Evolutionary conservation across 1,140 invertebrate species (phyloP).

Genomic region (Bombus terrestris): DNA sequence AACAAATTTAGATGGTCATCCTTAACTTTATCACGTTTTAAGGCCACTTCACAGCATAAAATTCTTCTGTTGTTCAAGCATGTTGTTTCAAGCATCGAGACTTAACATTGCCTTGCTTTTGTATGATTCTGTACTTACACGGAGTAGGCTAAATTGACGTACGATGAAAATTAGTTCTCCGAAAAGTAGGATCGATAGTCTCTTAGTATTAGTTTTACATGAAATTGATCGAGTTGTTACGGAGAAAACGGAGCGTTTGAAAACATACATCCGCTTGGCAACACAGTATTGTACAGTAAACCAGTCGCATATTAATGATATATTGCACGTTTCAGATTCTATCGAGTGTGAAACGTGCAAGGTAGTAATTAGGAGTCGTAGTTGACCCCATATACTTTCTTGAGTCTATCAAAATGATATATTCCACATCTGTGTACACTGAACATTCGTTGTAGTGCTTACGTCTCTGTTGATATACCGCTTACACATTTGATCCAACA

Average conservation of each 20-base stretch:
- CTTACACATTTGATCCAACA: slow-evolving; percentile 35
- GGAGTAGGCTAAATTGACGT: neutral
- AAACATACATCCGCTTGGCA: slow-evolving; percentile 21
- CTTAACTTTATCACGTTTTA: neutral
- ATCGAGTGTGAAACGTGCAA: slow-evolving; percentile 12
- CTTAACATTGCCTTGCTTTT: neutral
- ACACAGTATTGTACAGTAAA: slow-evolving; percentile 12
- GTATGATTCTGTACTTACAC: neutral
- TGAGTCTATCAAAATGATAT: neutral
- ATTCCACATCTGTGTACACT: slow-evolving; percentile 37
- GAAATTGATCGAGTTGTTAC: neutral
- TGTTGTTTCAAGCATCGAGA: neutral
- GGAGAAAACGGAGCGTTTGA: neutral
- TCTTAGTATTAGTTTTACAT: neutral
- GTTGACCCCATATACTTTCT: slow-evolving; percentile 6
- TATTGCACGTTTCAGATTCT: slow-evolving; percentile 10
- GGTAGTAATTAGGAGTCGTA: slow-evolving; percentile 39
- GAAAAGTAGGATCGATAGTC: neutral
- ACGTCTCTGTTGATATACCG: slow-evolving; percentile 21
- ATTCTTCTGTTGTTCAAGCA: neutral
- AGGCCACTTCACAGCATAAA: neutral
- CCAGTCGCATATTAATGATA: slow-evolving; percentile 2
- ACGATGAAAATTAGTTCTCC: neutral
- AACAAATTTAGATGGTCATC: neutral
- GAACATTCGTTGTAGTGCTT: slow-evolving; percentile 38